These are phyloP conservation scores for Griposia aprilina DNA, from an alignment of 2,888 invertebrate genomes.

Conservation along the genomic window DNA sequence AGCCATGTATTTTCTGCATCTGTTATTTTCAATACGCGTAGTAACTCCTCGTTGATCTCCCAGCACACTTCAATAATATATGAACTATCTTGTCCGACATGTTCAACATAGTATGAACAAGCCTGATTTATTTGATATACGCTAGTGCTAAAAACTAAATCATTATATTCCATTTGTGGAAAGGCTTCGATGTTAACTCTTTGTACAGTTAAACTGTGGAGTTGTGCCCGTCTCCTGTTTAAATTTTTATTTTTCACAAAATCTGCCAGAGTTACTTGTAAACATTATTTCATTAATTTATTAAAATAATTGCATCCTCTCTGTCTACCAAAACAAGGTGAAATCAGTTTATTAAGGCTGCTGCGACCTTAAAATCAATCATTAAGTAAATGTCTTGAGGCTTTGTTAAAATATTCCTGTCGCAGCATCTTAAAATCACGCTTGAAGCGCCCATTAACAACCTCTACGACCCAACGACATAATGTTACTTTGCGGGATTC, in stretches of 20 bases:
- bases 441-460: constrained; percentile 7
- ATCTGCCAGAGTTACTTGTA: constrained; percentile 8
- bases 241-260: background rate
- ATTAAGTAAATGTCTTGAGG: too few relatives aligned
- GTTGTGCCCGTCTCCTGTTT: constrained; percentile 5
- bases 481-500: background rate
- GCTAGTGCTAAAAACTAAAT: constrained; percentile 2
- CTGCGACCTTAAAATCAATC: constrained; percentile 24
- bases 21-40: constrained; percentile 1
- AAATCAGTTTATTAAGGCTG: constrained; percentile 36
- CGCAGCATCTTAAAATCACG: background rate
- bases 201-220: background rate
- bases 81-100: constrained; percentile 9
- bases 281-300: constrained; percentile 5
- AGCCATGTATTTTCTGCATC: constrained; percentile 1
- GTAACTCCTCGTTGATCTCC: constrained; percentile 14
- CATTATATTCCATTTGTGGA: background rate
- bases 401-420: too few relatives aligned
- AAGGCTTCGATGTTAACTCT: background rate
- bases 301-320: constrained; percentile 25
- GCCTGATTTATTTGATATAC: constrained; percentile 10
- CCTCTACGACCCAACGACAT: background rate
- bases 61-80: constrained; percentile 17
- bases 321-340: constrained; percentile 28
- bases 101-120: constrained; percentile 9